phyloP scores from a whole-genome alignment of 2,113 vertebrate genomes.

The Gymnocephalus cernua region DNA sequence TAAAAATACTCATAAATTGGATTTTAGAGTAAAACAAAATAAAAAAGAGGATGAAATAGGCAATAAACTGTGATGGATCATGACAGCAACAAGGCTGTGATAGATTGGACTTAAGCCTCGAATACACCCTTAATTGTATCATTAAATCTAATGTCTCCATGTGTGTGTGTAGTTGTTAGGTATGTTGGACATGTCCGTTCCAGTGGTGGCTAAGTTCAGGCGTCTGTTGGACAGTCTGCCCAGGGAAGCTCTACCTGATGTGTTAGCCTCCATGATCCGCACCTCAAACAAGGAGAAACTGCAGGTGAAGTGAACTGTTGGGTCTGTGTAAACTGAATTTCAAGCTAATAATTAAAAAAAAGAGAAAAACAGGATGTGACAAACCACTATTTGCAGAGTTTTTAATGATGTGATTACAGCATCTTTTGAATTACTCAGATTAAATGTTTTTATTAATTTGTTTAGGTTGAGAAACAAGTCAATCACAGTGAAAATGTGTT shows the following conservation, averaged over 20 bases:
- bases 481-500: too few relatives aligned
- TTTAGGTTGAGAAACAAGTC: neutral
- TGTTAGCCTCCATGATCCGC: constrained; percentile 94
- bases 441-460: neutral
- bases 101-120: neutral
- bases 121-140: neutral
- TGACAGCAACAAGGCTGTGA: neutral
- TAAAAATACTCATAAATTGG: neutral
- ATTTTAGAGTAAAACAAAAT: neutral
- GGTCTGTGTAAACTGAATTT: neutral
- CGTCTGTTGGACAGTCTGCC: constrained; percentile 94
- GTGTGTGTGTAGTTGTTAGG: constrained; percentile 85
- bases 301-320: constrained; percentile 84
- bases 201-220: constrained; percentile 94
- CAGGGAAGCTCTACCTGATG: constrained; percentile 92
- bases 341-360: neutral
- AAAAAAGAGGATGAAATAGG: neutral
- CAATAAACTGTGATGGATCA: neutral
- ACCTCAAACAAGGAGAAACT: constrained; percentile 97
- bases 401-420: neutral
- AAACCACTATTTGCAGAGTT: neutral
- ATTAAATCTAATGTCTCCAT: neutral
- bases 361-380: neutral
- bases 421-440: neutral
- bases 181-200: constrained; percentile 96